Evolutionary conservation across 2,888 invertebrate species (phyloP), one percentile per base, ranked within the genome.

Genomic region (Lasioglossum vierecki): DNA sequence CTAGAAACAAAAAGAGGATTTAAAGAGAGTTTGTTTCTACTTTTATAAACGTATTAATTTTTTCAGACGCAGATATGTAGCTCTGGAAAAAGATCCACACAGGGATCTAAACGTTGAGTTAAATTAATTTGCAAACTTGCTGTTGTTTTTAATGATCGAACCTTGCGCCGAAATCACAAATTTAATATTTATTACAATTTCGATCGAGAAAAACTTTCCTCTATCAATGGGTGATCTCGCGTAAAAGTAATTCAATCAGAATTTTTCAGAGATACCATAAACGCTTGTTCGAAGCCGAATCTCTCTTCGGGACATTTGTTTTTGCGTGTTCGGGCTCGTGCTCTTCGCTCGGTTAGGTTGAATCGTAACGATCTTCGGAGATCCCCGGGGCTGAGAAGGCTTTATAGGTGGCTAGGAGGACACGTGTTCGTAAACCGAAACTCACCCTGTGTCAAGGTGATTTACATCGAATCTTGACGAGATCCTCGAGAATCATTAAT

Each of bases 371-470:
- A 86, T 87, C 79, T 80, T 78, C 26, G 71, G 72, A 26, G 84
- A 75, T 78, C 72, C 71, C 5, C 13, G 9, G 78, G 72, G 68
- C 57, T 79, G 78, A 76, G 75, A 30, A 76, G 39, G 63, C 74
- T 83, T 87, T 79, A 80, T 70, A 79, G 35, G 49, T 30, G 87
- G 68, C 44, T 70, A 80, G 49, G 82, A 82, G 71, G 82, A 82
- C 82, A 84, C 82, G 71, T 88, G 87, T 84, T 82, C 79, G 80
- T 82, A 76, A 86, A 87, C 82, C 82, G 68, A 74, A 46, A 13
- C 60, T 74, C 35, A 11, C 44, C 63, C 70, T 53, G 60, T n/a
- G 60, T 80, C 41, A 26, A 76, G 70, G 30, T 53, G 73, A 74
- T 74, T 80, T 74, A 70, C 74, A 82, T 74, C 57, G 82, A 70